Evolutionary conservation across 2,888 invertebrate genomes (phyloP).

Genomic region (Dastarcus helophoroides): DNA sequence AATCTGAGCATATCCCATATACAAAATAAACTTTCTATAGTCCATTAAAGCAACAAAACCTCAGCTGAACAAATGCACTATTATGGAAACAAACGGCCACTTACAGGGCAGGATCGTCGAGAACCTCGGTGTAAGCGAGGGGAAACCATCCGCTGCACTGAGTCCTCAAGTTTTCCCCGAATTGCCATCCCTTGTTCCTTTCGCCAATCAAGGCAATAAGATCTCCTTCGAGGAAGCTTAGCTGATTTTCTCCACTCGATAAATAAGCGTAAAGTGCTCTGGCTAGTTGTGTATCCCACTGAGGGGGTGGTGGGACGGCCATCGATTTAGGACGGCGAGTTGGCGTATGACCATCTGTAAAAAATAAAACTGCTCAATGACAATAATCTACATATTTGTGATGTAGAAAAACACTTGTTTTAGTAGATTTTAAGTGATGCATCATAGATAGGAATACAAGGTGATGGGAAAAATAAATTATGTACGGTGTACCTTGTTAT

Average conservation of each 20-base stretch:
- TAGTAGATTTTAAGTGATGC: too few species aligned
- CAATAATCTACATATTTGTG: too few species aligned
- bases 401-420: too few species aligned
- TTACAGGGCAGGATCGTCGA: constrained; percentile 55
- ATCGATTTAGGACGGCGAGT: constrained; percentile 54
- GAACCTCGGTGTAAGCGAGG: constrained; percentile 80
- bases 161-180: constrained; percentile 88
- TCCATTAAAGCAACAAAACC: too few species aligned
- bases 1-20: too few species aligned
- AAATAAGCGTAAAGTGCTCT: constrained; percentile 83
- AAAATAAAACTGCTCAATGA: background rate
- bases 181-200: constrained; percentile 92
- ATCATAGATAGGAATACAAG: too few species aligned
- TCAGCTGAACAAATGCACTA: too few species aligned
- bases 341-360: constrained; percentile 22
- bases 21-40: too few species aligned
- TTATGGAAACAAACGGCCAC: constrained; percentile 26
- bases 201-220: constrained; percentile 79
- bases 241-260: constrained; percentile 81
- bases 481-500: too few species aligned
- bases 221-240: constrained; percentile 86
- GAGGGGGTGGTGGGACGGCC: constrained; percentile 43
- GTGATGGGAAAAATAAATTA: too few species aligned
- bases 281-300: constrained; percentile 66
- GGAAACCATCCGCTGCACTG: constrained; percentile 93